Base-by-base conservation (phyloP, 2,888 invertebrate species). In the Brachylomia viminalis region DNA sequence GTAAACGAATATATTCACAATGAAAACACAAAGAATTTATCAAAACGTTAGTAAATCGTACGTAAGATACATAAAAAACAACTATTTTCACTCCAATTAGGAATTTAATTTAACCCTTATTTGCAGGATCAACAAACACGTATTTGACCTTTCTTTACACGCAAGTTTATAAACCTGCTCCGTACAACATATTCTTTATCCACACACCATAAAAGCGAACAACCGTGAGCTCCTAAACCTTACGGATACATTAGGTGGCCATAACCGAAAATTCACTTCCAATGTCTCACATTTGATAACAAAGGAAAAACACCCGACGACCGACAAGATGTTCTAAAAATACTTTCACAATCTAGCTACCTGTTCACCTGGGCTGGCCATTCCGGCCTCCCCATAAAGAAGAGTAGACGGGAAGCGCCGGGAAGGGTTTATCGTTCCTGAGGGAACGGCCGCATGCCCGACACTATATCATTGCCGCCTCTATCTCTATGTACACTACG, bases 311-410 rank as follows among this genome's bases (percentile, higher is more conserved):
- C 95, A 95, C 94, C 93, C 92, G 90, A 93, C 94, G 94, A 94
- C 93, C 94, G 94, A 93, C 95, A 96, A 96, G 96, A 96, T 95
- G 95, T 93, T 96, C 95, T 95, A 95, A 96, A 96, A 96, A 96
- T 96, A 96, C 95, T 94, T 95, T 95, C 92, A 93, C 95, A 95
- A 95, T 95, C 95, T 95, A 94, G 93, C 93, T 95, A 95, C 95
- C 95, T 95, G 95, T 93, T 95, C 95, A 96, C 95, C 95, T 96
- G 96, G 94, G 94, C 94, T 94, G 95, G 94, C 95, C 95, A 94
- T 95, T 95, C 95, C 95, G 95, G 93, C 95, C 95, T 95, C 92
- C 94, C 95, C 96, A 96, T 96, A 96, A 96, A 96, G 96, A 96
- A 96, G 95, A 95, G 96, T 94, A 95, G 94, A 94, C 94, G 95